phyloP scores from a whole-genome alignment of 2,797 vertebrate species.

The Gymnopithys bicolor region DNA sequence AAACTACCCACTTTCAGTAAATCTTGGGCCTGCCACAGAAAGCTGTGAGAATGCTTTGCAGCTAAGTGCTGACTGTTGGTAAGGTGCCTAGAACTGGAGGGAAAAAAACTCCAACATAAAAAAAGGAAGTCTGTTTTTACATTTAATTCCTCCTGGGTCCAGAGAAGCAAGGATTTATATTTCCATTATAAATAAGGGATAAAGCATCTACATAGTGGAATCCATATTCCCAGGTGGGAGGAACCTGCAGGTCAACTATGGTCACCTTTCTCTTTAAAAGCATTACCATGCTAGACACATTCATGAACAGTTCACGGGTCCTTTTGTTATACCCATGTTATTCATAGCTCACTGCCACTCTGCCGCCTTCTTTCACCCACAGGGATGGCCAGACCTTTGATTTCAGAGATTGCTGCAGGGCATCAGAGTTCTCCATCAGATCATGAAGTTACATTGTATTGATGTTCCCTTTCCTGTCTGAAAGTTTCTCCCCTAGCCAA shows the following conservation, averaged over 20 bases:
- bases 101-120: neutral
- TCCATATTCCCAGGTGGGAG: neutral
- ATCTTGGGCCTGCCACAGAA: neutral
- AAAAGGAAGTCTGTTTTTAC: conserved; percentile 11
- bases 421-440: neutral
- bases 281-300: neutral
- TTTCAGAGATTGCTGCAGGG: neutral
- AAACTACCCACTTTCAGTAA: neutral
- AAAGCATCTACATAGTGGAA: neutral
- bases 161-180: neutral
- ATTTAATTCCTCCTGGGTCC: conserved; percentile 13
- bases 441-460: neutral
- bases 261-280: neutral
- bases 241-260: neutral
- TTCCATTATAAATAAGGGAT: neutral
- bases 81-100: neutral
- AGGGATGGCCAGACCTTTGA: neutral
- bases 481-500: neutral
- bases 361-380: neutral
- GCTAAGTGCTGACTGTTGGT: neutral
- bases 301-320: neutral
- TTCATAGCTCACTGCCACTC: neutral
- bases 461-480: neutral
- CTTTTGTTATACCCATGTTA: neutral
- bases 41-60: neutral